Conservation (phyloP, 1,140 invertebrate species). For the Penaeus indicus region DNA sequence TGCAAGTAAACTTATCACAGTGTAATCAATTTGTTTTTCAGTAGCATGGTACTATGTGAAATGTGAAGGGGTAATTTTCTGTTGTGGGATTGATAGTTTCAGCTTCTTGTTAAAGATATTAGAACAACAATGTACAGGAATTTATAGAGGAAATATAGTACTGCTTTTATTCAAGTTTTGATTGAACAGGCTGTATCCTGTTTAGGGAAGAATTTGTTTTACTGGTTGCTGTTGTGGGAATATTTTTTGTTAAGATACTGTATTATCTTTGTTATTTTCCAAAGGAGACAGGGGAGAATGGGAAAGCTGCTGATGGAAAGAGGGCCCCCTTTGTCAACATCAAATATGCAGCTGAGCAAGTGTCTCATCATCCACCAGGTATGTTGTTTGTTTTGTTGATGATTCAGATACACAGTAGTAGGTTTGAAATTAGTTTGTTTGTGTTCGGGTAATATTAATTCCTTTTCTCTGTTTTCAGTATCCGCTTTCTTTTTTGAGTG, state of each 20-base stretch:
- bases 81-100: too few relatives aligned
- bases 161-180: too few relatives aligned
- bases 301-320: conserved; percentile 29
- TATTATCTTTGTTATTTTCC: background rate
- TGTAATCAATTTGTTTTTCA: background rate
- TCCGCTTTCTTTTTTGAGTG: conserved; percentile 99
- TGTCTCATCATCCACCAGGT: conserved; percentile 76
- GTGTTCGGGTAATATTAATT: background rate
- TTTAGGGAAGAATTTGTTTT: too few relatives aligned
- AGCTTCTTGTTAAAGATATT: too few relatives aligned
- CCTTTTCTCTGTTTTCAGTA: conserved; percentile 77
- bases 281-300: conserved; percentile 44
- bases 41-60: too few relatives aligned
- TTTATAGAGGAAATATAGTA: too few relatives aligned
- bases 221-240: too few relatives aligned
- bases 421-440: background rate
- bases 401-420: background rate
- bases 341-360: conserved; percentile 73
- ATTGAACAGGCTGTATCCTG: too few relatives aligned
- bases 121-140: too few relatives aligned
- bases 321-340: conserved; percentile 44
- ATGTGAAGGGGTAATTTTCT: too few relatives aligned
- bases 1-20: too few relatives aligned
- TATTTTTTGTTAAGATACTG: background rate
- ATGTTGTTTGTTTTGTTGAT: conserved; percentile 47